Evolutionary conservation across 2,797 vertebrate genomes (phyloP), one percentile per base, ranked within the genome.

Genomic region (Mormyrops attenuatus): DNA sequence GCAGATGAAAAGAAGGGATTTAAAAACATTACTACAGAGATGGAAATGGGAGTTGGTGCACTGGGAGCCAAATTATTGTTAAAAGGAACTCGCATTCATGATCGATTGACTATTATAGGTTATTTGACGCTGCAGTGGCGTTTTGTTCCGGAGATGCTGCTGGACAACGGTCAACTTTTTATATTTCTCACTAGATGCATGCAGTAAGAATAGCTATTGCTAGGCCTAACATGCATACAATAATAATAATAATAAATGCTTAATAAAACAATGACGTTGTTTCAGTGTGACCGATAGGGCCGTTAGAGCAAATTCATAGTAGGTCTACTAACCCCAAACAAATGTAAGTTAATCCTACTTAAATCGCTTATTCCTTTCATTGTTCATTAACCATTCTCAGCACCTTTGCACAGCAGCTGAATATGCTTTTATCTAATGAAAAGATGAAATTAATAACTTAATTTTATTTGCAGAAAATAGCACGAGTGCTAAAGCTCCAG

Each of bases 21-120:
- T 88, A 69, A 95, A 95, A 95, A 95, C 94, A 94, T 95, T 93
- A 94, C 94, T 95, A 95, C 95, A 95, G 95, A 95, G 95, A 95
- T 94, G 95, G 93, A 69, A 85, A 69, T 88, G 47, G 87, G 87
- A 47, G 87, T 89, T 55, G 73, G 87, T 91, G 94, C 94, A 94
- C 94, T 92, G 93, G 93, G 94, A 95, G 94, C 94, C 93, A 95
- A 95, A 96, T 95, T 94, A 95, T 95, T 95, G 95, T 95, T 95
- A 95, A 95, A 95, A 95, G 94, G 94, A 95, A 95, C 95, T 94
- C 94, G 94, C 95, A 92, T 91, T 41, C 91, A 92, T 93, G 93
- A 95, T 96, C 95, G 95, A 96, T 95, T 94, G 93, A 95, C 95
- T 94, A 95, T 95, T 95, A 96, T 94, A 92, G 94, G 92, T 94